These are phyloP conservation scores for Drosophila pseudotalamancana DNA, from an alignment of 2,888 invertebrate species.

Conservation along the genomic window DNA sequence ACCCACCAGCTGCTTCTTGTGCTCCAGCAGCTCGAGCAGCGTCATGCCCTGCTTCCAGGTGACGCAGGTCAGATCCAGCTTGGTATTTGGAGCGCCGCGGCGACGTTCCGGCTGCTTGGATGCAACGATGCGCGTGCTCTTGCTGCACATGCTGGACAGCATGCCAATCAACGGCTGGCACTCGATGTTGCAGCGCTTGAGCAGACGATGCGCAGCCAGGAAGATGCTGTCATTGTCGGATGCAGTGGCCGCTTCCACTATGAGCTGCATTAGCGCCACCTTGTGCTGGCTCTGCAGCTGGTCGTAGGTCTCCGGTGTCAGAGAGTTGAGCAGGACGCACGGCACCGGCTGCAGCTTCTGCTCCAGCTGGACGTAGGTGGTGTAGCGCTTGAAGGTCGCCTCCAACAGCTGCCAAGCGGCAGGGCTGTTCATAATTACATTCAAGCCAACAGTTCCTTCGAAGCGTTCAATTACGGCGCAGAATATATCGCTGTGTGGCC, in stretches of 20 bases:
- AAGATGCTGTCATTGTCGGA: slow-evolving; percentile 87
- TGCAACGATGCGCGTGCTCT: not conserved
- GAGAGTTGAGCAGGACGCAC: slow-evolving; percentile 72
- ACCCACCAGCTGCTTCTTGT: slow-evolving; percentile 91
- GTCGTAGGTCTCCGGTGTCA: slow-evolving; percentile 80
- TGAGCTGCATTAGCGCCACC: slow-evolving; percentile 85
- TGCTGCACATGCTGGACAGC: slow-evolving; percentile 86
- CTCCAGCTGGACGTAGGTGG: slow-evolving; percentile 69
- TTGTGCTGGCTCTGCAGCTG: slow-evolving; percentile 85
- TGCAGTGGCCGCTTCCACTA: slow-evolving; percentile 86
- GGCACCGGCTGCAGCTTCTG: slow-evolving; percentile 78
- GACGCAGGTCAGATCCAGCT: slow-evolving; percentile 86
- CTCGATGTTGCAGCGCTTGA: slow-evolving; percentile 88
- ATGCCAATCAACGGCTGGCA: slow-evolving; percentile 87
- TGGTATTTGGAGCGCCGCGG: not conserved
- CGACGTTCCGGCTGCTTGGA: slow-evolving; percentile 18
- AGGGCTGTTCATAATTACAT: slow-evolving; percentile 63
- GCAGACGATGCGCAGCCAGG: slow-evolving; percentile 87
- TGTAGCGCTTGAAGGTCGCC: slow-evolving; percentile 85
- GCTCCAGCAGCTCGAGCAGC: slow-evolving; percentile 93
- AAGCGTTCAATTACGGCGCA: slow-evolving; percentile 86
- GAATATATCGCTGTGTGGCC: slow-evolving; percentile 86
- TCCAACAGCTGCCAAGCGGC: slow-evolving; percentile 87
- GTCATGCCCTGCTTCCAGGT: slow-evolving; percentile 93
- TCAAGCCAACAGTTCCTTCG: slow-evolving; percentile 82